These are phyloP conservation scores for Dasyprocta punctata DNA, from an alignment of 2,113 vertebrate genomes.

Conservation along the genomic window DNA sequence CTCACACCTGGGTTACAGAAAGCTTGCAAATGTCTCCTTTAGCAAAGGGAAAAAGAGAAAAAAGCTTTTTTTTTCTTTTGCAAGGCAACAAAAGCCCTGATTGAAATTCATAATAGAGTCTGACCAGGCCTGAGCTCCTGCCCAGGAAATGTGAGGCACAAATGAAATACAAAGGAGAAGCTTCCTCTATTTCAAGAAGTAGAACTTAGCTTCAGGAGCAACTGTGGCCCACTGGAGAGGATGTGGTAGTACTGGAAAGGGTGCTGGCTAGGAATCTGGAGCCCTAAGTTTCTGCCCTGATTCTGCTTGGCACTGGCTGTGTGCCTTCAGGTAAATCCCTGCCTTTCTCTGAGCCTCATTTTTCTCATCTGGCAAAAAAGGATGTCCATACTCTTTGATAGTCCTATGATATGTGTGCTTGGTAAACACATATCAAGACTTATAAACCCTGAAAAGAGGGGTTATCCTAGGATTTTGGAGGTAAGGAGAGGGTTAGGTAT, in stretches of 20 bases:
- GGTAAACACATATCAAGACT: background rate
- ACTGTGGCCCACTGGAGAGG: background rate
- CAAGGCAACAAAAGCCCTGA: constrained; percentile 22
- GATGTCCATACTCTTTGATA: background rate
- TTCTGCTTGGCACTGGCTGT: background rate
- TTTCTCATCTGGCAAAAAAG: background rate
- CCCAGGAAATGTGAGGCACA: constrained; percentile 33
- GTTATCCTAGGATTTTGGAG: background rate
- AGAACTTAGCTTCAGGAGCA: background rate
- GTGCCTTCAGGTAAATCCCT: background rate
- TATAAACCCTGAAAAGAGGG: background rate
- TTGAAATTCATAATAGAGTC: constrained; percentile 65
- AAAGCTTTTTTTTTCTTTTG: background rate
- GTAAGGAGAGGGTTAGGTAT: background rate
- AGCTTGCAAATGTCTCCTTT: background rate
- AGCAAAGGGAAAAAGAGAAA: constrained; percentile 8
- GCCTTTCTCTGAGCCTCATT: background rate
- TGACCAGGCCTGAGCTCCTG: constrained; percentile 50
- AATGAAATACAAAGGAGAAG: background rate
- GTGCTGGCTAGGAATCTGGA: background rate
- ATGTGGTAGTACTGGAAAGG: background rate
- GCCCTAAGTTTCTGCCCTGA: background rate
- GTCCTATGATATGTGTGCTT: background rate
- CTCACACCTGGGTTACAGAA: background rate
- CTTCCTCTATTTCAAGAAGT: background rate